A percentile compares a stretch with the other conserved stretches of the same genome.
These are phyloP conservation scores for Neolamprologus sp. DNA, from an alignment of 2,113 vertebrate species.

Conservation along the genomic window DNA sequence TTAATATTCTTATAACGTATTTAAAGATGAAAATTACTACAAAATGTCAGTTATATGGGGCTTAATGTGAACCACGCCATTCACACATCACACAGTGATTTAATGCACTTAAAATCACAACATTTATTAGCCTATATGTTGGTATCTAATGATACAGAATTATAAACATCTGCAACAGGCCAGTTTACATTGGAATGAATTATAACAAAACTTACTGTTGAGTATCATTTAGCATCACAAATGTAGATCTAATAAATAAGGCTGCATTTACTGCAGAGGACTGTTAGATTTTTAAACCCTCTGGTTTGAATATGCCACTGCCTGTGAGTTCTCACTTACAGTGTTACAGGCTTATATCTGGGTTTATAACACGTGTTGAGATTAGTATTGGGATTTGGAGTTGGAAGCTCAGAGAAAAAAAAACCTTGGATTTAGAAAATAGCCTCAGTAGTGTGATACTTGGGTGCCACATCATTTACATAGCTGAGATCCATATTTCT, in stretches of 20 bases:
- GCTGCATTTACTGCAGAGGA: neutral
- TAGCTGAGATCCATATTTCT: neutral
- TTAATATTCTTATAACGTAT: neutral
- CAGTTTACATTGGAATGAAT: neutral
- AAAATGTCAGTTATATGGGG: neutral
- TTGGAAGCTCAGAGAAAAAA: neutral
- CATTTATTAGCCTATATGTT: neutral
- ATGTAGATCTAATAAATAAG: neutral
- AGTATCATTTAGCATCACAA: neutral
- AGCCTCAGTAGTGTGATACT: neutral
- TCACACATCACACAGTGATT: neutral
- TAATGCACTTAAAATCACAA: neutral
- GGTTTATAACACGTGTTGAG: conserved; percentile 5
- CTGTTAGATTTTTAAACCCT: neutral
- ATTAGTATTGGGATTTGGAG: conserved; percentile 21
- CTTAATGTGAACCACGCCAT: neutral
- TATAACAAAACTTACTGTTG: neutral
- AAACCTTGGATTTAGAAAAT: conserved; percentile 20
- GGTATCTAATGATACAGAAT: neutral
- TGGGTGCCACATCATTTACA: conserved; percentile 12
- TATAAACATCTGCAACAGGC: neutral
- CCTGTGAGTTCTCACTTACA: neutral
- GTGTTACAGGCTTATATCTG: conserved; percentile 2
- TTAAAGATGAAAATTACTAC: neutral
- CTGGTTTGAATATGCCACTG: neutral